These are phyloP conservation scores for Stictonetta naevosa DNA, from an alignment of 2,113 vertebrate species.

Conservation along the genomic window DNA sequence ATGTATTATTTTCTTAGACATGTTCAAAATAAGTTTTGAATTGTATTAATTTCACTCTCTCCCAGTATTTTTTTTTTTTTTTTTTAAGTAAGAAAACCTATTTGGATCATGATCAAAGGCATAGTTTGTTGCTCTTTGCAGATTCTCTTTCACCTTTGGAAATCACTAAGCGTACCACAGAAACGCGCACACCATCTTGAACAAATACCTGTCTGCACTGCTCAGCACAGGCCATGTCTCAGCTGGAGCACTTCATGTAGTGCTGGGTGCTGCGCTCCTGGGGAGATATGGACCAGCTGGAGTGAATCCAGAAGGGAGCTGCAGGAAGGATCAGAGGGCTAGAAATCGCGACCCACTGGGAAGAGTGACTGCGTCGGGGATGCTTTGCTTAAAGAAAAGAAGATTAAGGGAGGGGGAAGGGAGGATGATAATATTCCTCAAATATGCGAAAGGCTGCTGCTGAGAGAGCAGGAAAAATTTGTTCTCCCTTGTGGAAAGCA, in stretches of 20 bases:
- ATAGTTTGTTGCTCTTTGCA: background rate
- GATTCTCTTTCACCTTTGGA: background rate
- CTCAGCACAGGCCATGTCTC: background rate
- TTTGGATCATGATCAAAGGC: background rate
- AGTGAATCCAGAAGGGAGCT: background rate
- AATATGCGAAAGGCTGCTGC: slow-evolving; percentile 47
- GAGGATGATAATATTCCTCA: slow-evolving; percentile 38
- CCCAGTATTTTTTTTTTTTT: background rate
- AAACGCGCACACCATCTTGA: background rate
- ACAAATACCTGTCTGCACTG: background rate
- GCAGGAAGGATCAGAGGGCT: slow-evolving; percentile 12
- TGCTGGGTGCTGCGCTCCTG: background rate
- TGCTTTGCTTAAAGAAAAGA: slow-evolving; percentile 41
- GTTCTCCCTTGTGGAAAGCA: slow-evolving; percentile 5
- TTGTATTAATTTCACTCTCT: background rate
- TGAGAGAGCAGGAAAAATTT: slow-evolving; percentile 6
- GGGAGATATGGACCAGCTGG: background rate
- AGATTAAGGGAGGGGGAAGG: slow-evolving; percentile 39
- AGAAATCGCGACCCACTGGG: slow-evolving; percentile 8
- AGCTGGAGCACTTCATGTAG: background rate
- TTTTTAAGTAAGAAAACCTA: background rate
- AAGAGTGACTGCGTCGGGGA: background rate
- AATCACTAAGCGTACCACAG: background rate
- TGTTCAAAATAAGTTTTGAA: background rate
- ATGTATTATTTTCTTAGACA: background rate